Evolutionary conservation across 2,113 vertebrate species (phyloP).

Genomic region (Nesoenas mayeri): DNA sequence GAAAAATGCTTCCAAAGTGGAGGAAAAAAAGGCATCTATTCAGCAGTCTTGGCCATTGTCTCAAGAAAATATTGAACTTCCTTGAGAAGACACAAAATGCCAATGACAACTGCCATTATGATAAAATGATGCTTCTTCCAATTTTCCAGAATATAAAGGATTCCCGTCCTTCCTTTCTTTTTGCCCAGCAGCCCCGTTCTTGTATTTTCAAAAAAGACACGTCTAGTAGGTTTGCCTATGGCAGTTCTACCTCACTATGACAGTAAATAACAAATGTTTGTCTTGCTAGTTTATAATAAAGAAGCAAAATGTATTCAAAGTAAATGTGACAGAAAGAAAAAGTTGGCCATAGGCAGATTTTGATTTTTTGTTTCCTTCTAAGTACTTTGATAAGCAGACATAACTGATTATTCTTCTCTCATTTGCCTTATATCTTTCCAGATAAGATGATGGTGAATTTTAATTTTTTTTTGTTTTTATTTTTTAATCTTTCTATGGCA

Average conservation of each 20-base stretch:
- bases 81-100: background rate
- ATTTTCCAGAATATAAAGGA: background rate
- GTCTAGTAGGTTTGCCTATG: constrained; percentile 45
- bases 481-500: background rate
- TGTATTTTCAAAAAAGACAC: background rate
- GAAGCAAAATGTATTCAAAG: constrained; percentile 20
- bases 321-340: constrained; percentile 10
- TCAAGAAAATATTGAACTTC: background rate
- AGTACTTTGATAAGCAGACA: constrained; percentile 12
- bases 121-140: background rate
- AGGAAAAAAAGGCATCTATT: background rate
- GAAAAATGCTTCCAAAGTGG: background rate
- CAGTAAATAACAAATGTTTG: constrained; percentile 30
- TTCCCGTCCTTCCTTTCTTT: background rate
- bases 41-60: background rate
- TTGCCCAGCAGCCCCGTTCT: background rate
- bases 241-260: constrained; percentile 11
- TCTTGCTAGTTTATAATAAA: constrained; percentile 4
- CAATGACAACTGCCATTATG: background rate
- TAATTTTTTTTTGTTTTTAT: background rate
- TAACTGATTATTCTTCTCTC: background rate
- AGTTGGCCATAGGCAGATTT: constrained; percentile 9
- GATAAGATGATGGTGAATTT: background rate
- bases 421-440: background rate
- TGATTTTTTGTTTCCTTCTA: background rate